A percentile compares a stretch with the other conserved stretches of the same genome.
These are phyloP conservation scores for Apamea epomidion DNA, from an alignment of 2,888 invertebrate genomes.

Conservation along the genomic window DNA sequence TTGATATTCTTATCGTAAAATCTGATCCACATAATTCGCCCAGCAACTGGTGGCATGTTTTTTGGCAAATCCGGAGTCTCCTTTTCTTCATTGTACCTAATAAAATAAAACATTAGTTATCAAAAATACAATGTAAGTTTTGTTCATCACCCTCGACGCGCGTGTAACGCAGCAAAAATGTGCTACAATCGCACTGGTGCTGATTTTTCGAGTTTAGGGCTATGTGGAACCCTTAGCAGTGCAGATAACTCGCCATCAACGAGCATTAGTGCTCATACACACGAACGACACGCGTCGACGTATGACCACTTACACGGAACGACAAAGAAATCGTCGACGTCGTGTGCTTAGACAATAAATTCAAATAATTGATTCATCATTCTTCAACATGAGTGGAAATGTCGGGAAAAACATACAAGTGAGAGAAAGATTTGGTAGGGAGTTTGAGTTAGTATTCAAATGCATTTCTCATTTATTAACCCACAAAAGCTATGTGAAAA, in stretches of 20 bases:
- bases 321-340: not conserved
- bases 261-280: not conserved
- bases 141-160: not conserved
- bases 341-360: not conserved
- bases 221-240: not conserved
- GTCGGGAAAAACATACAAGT: not conserved
- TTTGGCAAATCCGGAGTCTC: slow-evolving; percentile 93
- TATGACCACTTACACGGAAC: not conserved
- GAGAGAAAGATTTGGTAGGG: not conserved
- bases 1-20: slow-evolving; percentile 94
- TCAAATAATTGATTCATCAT: not conserved
- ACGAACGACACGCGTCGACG: not conserved
- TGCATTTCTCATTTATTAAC: not conserved
- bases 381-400: not conserved
- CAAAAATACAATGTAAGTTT: not conserved
- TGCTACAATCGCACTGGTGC: no score
- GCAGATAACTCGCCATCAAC: not conserved
- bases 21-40: slow-evolving; percentile 95
- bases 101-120: not conserved
- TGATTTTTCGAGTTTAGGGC: no score
- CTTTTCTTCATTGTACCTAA: slow-evolving; percentile 94
- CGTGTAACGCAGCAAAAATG: not conserved
- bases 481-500: not conserved
- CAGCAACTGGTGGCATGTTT: slow-evolving; percentile 95
- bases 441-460: not conserved